Evolutionary conservation across 1,140 invertebrate species (phyloP).

Genomic region (Proales similis): DNA sequence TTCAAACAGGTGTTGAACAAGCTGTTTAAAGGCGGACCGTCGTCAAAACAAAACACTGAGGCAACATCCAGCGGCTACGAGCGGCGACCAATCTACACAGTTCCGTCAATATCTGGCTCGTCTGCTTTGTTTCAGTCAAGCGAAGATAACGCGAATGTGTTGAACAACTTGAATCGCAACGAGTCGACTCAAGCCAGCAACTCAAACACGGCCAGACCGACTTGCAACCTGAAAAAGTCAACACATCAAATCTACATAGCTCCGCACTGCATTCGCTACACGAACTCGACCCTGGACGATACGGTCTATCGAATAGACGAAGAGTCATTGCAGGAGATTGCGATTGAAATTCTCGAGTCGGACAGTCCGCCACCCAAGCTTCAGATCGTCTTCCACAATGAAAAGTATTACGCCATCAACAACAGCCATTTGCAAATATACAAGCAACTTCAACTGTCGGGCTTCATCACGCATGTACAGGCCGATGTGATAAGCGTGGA

Average conservation of each 20-base stretch:
- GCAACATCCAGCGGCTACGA: constrained; percentile 12
- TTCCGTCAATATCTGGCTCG: constrained; percentile 3
- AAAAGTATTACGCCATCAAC: constrained; percentile 34
- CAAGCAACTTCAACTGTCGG: constrained; percentile 28
- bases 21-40: constrained; percentile 7
- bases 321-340: constrained; percentile 29
- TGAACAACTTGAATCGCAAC: not conserved
- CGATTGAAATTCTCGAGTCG: constrained; percentile 33
- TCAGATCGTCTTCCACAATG: constrained; percentile 35
- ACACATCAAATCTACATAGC: constrained; percentile 37
- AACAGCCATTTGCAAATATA: constrained; percentile 37
- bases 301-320: constrained; percentile 33
- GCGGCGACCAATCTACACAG: not conserved
- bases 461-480: constrained; percentile 33
- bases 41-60: constrained; percentile 12
- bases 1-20: constrained; percentile 29
- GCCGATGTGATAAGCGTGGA: constrained; percentile 32
- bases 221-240: constrained; percentile 19
- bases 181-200: constrained; percentile 13
- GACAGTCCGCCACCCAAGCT: constrained; percentile 34
- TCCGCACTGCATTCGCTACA: constrained; percentile 19
- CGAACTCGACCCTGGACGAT: constrained; percentile 26
- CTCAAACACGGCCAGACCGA: not conserved
- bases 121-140: constrained; percentile 14
- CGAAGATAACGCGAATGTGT: not conserved